These are phyloP conservation scores for Oscheius sp. DNA, from an alignment of 2,888 invertebrate species.

Conservation along the genomic window DNA sequence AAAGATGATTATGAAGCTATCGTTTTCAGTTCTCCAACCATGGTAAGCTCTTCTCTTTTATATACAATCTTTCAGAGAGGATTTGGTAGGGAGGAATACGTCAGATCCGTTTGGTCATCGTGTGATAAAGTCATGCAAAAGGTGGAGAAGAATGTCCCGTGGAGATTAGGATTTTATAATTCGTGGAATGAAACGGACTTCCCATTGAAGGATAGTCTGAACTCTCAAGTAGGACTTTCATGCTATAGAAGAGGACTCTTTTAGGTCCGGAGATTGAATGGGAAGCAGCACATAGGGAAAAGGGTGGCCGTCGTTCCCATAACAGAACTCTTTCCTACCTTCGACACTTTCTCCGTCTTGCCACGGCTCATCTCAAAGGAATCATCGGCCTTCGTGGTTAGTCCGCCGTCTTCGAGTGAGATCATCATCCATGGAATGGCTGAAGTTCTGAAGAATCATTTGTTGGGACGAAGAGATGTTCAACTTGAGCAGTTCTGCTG, in stretches of 20 bases:
- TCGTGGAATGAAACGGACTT: slow-evolving; percentile 53
- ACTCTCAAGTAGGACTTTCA: slow-evolving; percentile 12
- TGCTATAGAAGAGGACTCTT: not conserved
- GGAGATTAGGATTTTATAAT: slow-evolving; percentile 52
- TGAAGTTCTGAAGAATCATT: slow-evolving; percentile 56
- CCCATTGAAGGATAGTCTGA: slow-evolving; percentile 29
- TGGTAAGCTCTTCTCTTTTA: slow-evolving; percentile 23
- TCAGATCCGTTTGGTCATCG: slow-evolving; percentile 37
- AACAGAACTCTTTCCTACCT: slow-evolving; percentile 52
- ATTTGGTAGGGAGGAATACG: slow-evolving; percentile 27
- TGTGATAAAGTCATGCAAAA: slow-evolving; percentile 47
- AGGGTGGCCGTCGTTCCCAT: slow-evolving; percentile 55
- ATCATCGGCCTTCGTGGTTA: not conserved
- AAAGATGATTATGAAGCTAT: slow-evolving; percentile 37
- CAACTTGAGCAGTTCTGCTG: slow-evolving; percentile 37
- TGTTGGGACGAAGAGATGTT: slow-evolving; percentile 46
- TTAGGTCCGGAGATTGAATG: slow-evolving; percentile 4
- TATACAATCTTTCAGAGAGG: slow-evolving; percentile 36
- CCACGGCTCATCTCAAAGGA: slow-evolving; percentile 33
- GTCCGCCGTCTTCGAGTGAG: slow-evolving; percentile 8
- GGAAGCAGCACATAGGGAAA: not conserved
- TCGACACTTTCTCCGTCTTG: slow-evolving; percentile 56
- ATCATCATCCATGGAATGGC: slow-evolving; percentile 46
- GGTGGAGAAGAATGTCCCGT: slow-evolving; percentile 45
- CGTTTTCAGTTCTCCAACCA: slow-evolving; percentile 47